Base-by-base conservation (phyloP, 2,113 vertebrate species). In the Triplophysa tibetana region DNA sequence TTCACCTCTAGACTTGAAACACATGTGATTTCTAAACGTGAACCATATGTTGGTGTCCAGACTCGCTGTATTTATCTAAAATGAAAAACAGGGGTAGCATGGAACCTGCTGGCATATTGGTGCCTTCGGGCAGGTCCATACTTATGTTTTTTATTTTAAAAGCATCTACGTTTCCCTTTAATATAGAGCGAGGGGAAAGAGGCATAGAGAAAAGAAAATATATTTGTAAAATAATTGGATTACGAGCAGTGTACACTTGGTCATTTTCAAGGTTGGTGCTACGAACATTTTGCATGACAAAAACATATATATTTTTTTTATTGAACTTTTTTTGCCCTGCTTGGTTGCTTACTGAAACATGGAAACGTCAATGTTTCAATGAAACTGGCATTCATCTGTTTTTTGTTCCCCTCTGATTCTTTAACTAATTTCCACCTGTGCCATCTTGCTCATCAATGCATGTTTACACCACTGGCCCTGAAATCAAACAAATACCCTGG, bases 131-230 rank as follows among this genome's bases (percentile, higher is more conserved):
- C 54, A 61, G 7, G 13, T 65, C 29, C 76, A 21, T 26, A 41
- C 54, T 68, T 38, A 61, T 78, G 77, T 73, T 72, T 41, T 38
- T 73, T 66, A 68, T 73, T 81, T 75, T 70, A 79, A 64, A 82
- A 75, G 60, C 45, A 79, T 73, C 74, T 82, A 26, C 77, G 76
- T 66, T 67, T 63, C 16, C 45, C 21, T 56, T 54, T 17, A 70
- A 61, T 70, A 33, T 68, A 63, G 3, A 63, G 62, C 54, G 45
- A 80, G 10, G 21, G 66, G 65, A 70, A 23, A 19, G 29, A 17
- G 16, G 24, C 24, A n/a, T n/a, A n/a, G n/a, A n/a, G n/a, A n/a
- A n/a, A n/a, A n/a, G n/a, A n/a, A n/a, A n/a, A n/a, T n/a, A 45
- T 29, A 75, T 33, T 7, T 65, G 24, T 38, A 62, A 72, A 78